Evolutionary conservation across 1,140 invertebrate species (phyloP).

Genomic region (Heliothis subflexa): DNA sequence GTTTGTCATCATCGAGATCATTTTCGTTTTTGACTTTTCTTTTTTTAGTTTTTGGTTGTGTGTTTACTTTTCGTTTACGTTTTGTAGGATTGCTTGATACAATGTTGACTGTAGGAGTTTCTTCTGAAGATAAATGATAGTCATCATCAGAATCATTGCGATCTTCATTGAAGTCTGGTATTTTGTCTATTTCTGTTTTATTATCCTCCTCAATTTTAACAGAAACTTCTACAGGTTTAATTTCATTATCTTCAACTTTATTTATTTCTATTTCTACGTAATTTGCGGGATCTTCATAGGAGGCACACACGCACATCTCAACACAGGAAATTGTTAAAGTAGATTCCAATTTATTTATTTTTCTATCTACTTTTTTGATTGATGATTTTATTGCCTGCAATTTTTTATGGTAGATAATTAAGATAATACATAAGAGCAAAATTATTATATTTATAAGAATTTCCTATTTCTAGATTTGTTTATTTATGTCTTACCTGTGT

Average conservation of each 20-base stretch:
- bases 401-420: background rate
- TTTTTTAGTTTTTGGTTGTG: conserved; percentile 38
- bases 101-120: background rate
- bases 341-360: conserved; percentile 38
- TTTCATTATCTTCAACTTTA: background rate
- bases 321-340: conserved; percentile 2
- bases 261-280: background rate
- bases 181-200: background rate
- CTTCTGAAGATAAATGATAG: conserved; percentile 7
- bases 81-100: background rate
- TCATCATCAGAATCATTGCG: background rate
- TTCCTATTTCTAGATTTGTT: background rate
- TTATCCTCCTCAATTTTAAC: background rate
- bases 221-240: conserved; percentile 1
- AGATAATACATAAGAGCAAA: background rate
- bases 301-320: too few species aligned
- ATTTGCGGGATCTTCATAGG: background rate
- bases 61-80: conserved; percentile 7
- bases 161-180: conserved; percentile 1
- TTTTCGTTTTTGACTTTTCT: conserved; percentile 29
- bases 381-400: conserved; percentile 41
- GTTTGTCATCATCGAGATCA: conserved; percentile 45
- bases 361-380: conserved; percentile 42
- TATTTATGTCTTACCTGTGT: conserved; percentile 5
- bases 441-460: background rate